These are phyloP conservation scores for Hemichromis elongatus DNA, from an alignment of 2,113 vertebrate species.

Conservation along the genomic window DNA sequence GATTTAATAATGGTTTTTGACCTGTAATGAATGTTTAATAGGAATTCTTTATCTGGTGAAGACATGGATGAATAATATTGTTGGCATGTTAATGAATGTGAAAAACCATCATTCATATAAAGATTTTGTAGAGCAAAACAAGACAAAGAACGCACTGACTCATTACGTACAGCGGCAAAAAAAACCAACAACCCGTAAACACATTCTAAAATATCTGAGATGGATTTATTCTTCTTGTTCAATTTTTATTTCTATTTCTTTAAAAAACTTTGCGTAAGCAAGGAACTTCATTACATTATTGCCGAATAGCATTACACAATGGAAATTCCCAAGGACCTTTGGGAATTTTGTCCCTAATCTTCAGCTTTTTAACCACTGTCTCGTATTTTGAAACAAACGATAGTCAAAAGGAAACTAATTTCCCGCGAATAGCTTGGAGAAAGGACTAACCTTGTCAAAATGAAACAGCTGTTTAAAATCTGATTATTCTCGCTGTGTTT, in stretches of 20 bases:
- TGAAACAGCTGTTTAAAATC: neutral
- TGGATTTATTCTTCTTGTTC: accelerated
- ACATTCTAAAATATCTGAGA: neutral
- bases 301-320: neutral
- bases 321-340: neutral
- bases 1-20: neutral
- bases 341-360: neutral
- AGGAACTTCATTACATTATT: neutral
- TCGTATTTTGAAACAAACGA: no score
- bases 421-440: neutral
- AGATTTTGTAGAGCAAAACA: neutral
- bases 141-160: neutral
- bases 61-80: neutral
- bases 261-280: neutral
- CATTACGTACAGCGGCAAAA: neutral
- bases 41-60: neutral
- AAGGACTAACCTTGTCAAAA: neutral
- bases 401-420: neutral
- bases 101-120: neutral
- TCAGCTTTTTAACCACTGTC: neutral
- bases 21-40: neutral
- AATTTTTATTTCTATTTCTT: neutral
- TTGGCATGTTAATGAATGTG: neutral
- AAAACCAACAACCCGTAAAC: neutral
- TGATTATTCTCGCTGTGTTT: neutral